A percentile compares a stretch with the other conserved stretches of the same genome.
These are phyloP conservation scores for Piaya cayana DNA, from an alignment of 2,113 vertebrate species.

Conservation along the genomic window DNA sequence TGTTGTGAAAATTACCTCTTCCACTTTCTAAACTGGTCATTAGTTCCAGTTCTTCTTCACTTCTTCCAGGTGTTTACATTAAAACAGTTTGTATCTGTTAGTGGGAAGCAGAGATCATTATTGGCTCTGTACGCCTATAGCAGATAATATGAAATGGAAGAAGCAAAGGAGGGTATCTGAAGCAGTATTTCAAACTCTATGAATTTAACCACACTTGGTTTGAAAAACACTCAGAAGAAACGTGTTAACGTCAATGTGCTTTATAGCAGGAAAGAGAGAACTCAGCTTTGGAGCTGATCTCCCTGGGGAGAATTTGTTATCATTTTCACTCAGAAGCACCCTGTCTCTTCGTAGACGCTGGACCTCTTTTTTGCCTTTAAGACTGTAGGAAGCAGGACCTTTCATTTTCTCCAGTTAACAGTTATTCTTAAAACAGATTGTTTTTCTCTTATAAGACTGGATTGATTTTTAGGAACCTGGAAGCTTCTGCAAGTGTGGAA, in stretches of 20 bases:
- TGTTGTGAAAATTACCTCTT: neutral
- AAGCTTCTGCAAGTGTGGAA: neutral
- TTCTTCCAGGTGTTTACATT: conserved; percentile 53
- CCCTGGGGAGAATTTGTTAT: conserved; percentile 41
- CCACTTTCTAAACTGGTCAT: neutral
- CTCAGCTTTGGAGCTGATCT: conserved; percentile 64
- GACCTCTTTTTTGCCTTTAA: neutral
- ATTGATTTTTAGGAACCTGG: neutral
- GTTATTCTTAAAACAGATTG: neutral
- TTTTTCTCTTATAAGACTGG: neutral
- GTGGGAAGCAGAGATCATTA: neutral
- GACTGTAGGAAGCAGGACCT: neutral
- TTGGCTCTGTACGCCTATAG: neutral
- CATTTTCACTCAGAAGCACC: conserved; percentile 50
- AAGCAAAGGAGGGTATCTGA: conserved; percentile 42
- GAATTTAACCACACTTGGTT: conserved; percentile 72
- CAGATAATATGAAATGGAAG: conserved; percentile 54
- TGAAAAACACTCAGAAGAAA: conserved; percentile 75
- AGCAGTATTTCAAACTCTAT: conserved; percentile 59
- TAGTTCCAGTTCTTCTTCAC: neutral
- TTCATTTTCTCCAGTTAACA: neutral
- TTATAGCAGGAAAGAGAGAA: conserved; percentile 72
- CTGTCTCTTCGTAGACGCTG: conserved; percentile 36
- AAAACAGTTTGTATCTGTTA: conserved; percentile 33
- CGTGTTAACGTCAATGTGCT: conserved; percentile 64